Evolutionary conservation across 2,797 vertebrate species (phyloP).

Genomic region (Sebastes variabilis): DNA sequence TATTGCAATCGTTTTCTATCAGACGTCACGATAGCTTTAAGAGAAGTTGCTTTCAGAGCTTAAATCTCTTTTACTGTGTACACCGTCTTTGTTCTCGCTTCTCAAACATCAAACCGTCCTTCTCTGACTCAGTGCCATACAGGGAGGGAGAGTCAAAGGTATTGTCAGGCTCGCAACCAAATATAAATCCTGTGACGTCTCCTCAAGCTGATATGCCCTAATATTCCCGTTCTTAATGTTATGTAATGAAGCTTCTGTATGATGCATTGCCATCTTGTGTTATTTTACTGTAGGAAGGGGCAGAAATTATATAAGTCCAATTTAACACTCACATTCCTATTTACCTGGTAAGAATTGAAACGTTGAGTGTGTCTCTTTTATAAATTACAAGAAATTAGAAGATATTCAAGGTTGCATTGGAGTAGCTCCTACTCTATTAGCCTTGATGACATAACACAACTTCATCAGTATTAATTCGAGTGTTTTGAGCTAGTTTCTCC

Average conservation of each 20-base stretch:
- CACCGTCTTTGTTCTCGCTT: constrained; percentile 47
- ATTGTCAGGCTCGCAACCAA: constrained; percentile 60
- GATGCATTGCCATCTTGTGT: constrained; percentile 49
- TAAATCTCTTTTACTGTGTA: constrained; percentile 12
- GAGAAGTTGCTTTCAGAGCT: constrained; percentile 23
- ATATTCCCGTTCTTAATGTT: constrained; percentile 59
- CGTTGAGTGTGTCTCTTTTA: neutral
- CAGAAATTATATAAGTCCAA: constrained; percentile 53
- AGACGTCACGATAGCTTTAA: constrained; percentile 10
- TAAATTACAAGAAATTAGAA: neutral
- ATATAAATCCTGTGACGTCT: constrained; percentile 70
- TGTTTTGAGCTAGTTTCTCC: neutral
- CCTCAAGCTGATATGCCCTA: constrained; percentile 41
- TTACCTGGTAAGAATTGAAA: neutral
- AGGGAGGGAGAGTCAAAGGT: constrained; percentile 54
- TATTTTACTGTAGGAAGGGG: constrained; percentile 54
- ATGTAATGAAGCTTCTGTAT: constrained; percentile 56
- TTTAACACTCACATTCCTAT: neutral
- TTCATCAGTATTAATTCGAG: neutral
- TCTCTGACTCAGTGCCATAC: constrained; percentile 56
- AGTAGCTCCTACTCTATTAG: neutral
- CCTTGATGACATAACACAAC: neutral
- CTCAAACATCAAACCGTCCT: constrained; percentile 37
- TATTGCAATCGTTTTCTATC: constrained; percentile 1
- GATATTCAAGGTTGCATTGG: neutral